phyloP scores from a whole-genome alignment of 2,797 vertebrate species.

The Hipposideros larvatus region DNA sequence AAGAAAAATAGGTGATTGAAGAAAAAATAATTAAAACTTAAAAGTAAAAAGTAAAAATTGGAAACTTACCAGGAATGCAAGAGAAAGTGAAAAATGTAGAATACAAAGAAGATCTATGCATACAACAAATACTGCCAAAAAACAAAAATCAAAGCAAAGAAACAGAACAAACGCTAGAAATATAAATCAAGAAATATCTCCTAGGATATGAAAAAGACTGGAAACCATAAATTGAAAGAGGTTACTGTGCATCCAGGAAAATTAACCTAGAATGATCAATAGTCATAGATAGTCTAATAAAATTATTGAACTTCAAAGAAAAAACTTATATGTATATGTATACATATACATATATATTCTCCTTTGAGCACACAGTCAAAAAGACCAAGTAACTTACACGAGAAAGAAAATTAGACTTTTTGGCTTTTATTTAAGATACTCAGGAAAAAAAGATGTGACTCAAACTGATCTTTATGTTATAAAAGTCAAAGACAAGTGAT shows the following conservation, averaged over 20 bases:
- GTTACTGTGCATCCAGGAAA: neutral
- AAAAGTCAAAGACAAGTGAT: neutral
- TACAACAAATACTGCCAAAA: neutral
- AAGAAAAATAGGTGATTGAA: neutral
- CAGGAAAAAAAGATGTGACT: neutral
- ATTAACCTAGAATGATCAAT: neutral
- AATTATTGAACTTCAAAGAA: slow-evolving; percentile 3
- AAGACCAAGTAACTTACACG: neutral
- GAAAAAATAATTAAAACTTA: neutral
- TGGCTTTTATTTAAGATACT: neutral
- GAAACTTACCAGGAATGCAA: neutral
- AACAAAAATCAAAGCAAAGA: neutral
- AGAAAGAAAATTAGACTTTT: neutral
- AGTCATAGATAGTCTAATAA: neutral
- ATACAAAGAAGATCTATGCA: neutral
- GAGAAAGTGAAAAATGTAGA: neutral
- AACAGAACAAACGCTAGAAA: neutral
- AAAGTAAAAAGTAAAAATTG: neutral
- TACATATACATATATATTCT: neutral
- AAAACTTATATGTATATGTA: neutral
- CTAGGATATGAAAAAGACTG: neutral
- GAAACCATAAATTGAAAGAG: neutral
- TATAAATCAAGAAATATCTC: neutral
- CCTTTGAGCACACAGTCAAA: neutral
- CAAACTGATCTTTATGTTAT: neutral